Evolutionary conservation across 2,113 vertebrate species (phyloP).

Genomic region (Ochotona curzoniae): DNA sequence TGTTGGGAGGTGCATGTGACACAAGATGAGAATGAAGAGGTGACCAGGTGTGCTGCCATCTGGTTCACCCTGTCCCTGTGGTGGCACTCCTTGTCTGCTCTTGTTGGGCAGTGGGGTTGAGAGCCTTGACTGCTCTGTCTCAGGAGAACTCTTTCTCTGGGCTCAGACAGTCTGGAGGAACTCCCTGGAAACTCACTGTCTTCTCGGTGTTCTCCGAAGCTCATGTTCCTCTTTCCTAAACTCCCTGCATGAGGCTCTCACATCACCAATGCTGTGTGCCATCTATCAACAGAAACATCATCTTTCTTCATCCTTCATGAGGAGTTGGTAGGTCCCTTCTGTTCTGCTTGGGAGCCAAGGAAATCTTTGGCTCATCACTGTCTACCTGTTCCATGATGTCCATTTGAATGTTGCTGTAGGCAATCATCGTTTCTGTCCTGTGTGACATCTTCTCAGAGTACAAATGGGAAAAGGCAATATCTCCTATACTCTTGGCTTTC

Average conservation of each 20-base stretch:
- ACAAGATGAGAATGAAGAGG: neutral
- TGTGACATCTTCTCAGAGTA: neutral
- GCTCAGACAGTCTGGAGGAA: neutral
- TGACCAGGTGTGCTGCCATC: neutral
- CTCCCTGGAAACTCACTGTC: neutral
- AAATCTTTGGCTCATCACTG: neutral
- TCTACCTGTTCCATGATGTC: neutral
- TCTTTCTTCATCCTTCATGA: neutral
- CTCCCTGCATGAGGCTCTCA: neutral
- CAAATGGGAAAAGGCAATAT: neutral
- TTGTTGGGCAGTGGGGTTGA: neutral
- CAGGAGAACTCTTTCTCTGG: neutral
- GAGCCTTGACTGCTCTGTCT: neutral
- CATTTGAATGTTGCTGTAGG: neutral
- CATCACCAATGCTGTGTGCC: neutral
- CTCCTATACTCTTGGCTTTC: neutral
- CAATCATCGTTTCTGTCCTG: neutral
- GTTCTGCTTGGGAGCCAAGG: neutral
- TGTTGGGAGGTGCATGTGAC: neutral
- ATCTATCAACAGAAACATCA: neutral
- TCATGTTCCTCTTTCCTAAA: neutral
- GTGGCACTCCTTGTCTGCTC: neutral
- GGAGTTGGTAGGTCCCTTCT: neutral
- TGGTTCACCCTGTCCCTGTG: neutral
- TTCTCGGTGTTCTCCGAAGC: neutral